A percentile compares a stretch with the other conserved stretches of the same genome.
Conservation (phyloP, 2,113 vertebrate species). For the Saimiri boliviensis region DNA sequence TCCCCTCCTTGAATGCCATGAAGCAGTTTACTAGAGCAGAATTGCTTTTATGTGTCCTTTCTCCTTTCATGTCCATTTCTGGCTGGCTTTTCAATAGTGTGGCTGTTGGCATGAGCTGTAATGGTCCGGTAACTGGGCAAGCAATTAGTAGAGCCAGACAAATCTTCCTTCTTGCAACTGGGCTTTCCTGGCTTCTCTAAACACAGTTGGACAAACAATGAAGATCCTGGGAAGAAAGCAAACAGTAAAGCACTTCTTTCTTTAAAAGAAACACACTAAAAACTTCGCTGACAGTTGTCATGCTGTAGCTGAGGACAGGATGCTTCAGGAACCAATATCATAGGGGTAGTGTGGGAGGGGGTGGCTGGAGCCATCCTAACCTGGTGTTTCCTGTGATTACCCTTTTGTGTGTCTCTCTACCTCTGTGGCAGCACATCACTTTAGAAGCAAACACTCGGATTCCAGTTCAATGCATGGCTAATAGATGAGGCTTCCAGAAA, state of each 20-base stretch:
- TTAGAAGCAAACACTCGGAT: neutral
- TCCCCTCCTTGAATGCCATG: neutral
- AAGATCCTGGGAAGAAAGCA: constrained; percentile 11
- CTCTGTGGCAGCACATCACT: neutral
- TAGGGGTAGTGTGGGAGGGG: neutral
- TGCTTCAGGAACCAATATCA: neutral
- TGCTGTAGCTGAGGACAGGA: constrained; percentile 33
- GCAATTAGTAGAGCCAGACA: neutral
- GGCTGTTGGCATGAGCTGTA: neutral
- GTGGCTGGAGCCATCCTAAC: neutral
- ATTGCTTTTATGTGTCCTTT: constrained; percentile 34
- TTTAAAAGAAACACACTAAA: constrained; percentile 52
- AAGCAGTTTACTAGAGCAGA: constrained; percentile 7
- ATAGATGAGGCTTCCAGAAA: constrained; percentile 45
- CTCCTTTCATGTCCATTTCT: constrained; percentile 51
- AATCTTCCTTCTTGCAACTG: neutral
- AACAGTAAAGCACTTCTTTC: constrained; percentile 48
- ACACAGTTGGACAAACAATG: neutral
- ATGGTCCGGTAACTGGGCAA: neutral
- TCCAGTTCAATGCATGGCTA: neutral
- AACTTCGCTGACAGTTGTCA: neutral
- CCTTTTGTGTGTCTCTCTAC: accelerated
- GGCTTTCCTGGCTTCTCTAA: constrained; percentile 1
- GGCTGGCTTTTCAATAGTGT: neutral
- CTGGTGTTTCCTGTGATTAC: neutral